Evolutionary conservation across 2,113 vertebrate genomes (phyloP).

Genomic region (Chaetura pelagica): DNA sequence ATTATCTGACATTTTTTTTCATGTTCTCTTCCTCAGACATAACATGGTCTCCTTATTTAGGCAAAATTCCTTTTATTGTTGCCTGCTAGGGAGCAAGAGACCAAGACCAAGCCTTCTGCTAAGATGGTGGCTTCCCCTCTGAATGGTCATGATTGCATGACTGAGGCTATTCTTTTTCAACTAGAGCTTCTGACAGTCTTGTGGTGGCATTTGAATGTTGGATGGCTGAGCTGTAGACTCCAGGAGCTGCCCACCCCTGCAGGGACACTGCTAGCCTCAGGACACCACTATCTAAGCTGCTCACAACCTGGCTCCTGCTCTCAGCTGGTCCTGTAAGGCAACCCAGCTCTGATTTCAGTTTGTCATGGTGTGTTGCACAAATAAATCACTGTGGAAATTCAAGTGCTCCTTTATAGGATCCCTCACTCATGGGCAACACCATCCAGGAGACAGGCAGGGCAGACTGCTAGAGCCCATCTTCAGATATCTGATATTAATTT

Average conservation of each 20-base stretch:
- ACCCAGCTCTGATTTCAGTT: not conserved
- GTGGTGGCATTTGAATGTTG: not conserved
- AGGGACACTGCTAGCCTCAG: not conserved
- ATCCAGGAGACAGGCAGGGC: not conserved
- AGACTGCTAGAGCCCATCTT: not conserved
- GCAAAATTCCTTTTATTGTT: not conserved
- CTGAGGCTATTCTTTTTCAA: not conserved
- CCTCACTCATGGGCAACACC: not conserved
- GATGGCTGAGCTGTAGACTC: not conserved
- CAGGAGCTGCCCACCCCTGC: not conserved
- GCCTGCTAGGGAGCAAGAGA: not conserved
- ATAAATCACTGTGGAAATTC: not conserved
- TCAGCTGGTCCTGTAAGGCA: not conserved
- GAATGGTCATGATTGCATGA: not conserved
- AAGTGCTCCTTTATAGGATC: not conserved
- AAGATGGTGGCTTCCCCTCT: not conserved
- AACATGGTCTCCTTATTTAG: not conserved
- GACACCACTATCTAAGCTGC: not conserved
- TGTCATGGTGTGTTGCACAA: not conserved
- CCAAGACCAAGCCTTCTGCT: not conserved
- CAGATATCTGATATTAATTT: constrained; percentile 33
- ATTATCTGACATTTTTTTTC: not conserved
- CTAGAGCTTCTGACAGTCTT: not conserved
- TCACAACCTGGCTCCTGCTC: not conserved
- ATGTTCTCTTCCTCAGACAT: not conserved